Evolutionary conservation across 2,797 vertebrate species (phyloP).

Genomic region (Schizopygopsis pylzovi): DNA sequence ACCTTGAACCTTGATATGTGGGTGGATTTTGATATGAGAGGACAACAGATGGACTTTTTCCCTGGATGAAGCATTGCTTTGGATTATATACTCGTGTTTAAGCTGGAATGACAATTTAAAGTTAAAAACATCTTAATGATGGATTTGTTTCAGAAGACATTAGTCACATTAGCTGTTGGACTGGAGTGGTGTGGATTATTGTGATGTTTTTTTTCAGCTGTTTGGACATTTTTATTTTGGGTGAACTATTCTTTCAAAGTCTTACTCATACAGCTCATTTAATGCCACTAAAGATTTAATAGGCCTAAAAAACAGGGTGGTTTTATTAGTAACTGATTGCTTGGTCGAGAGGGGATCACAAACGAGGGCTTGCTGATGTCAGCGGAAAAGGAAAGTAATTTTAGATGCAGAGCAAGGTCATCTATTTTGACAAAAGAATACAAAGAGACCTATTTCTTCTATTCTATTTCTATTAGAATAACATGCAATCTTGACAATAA

Average conservation of each 20-base stretch:
- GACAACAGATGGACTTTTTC: neutral
- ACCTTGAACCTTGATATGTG: too few relatives aligned
- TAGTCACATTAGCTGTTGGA: neutral
- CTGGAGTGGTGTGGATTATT: neutral
- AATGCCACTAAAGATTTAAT: neutral
- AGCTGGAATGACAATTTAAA: neutral
- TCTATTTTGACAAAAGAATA: neutral
- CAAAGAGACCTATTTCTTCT: neutral
- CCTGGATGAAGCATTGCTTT: neutral
- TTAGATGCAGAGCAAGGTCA: neutral
- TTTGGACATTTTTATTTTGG: neutral
- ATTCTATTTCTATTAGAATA: neutral
- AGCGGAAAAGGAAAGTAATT: neutral
- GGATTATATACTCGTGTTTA: neutral
- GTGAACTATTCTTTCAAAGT: neutral
- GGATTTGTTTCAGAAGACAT: too few relatives aligned
- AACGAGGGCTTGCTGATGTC: neutral
- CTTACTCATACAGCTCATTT: neutral
- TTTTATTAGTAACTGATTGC: neutral
- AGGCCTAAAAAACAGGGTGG: neutral
- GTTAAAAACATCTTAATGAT: neutral
- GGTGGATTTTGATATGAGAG: neutral
- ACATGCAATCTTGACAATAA: neutral
- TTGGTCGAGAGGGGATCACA: neutral
- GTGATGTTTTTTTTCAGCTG: neutral